Evolutionary conservation across 2,888 invertebrate species (phyloP), one percentile per base, ranked within the genome.

Genomic region (Apotomis capreana): DNA sequence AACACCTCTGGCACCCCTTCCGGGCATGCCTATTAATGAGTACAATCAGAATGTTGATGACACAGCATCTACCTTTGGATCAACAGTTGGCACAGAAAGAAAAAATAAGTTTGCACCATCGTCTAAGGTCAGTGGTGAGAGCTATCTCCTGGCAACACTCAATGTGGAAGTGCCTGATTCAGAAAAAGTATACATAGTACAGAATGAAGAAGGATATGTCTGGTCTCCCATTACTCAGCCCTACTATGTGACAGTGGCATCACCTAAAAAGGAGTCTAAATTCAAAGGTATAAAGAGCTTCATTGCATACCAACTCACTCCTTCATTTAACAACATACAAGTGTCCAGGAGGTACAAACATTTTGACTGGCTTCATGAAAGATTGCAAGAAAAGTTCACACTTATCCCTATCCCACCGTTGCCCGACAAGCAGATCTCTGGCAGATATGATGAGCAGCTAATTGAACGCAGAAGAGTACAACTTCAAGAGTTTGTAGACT

Each of bases 311-410:
- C 98, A 98, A 84, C 89, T 99, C 75, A 99, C 98, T 68, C 99
- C 99, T 3, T 97, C 98, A 89, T 98, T 98, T 86, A 98, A 97
- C 85, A 97, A 97, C 84, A 97, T 98, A 79, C 97, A 98, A 94
- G 99, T 98, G 44, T 97, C 97, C 52, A 95, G 99, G 77, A 95
- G 99, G 79, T 99, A 99, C 91, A 99, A 99, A 89, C 99, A 99
- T 89, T 99, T 99, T 90, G 99, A 99, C 94, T 99, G 99, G 99
- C 90, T 99, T 68, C 99, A 99, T 89, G 98, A 98, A 85, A 95
- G 99, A 79, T 92, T 99, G 76, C 96, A 96, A 80, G 98, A 97
- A 78, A 99, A 99, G 90, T 99, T 98, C 88, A 96, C 97, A 78
- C 95, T 99, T 68, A 96, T 99, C 81, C 98, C 99, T 3, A 97